Base-by-base conservation (phyloP, 2,888 invertebrate genomes). In the Nomada flava region DNA sequence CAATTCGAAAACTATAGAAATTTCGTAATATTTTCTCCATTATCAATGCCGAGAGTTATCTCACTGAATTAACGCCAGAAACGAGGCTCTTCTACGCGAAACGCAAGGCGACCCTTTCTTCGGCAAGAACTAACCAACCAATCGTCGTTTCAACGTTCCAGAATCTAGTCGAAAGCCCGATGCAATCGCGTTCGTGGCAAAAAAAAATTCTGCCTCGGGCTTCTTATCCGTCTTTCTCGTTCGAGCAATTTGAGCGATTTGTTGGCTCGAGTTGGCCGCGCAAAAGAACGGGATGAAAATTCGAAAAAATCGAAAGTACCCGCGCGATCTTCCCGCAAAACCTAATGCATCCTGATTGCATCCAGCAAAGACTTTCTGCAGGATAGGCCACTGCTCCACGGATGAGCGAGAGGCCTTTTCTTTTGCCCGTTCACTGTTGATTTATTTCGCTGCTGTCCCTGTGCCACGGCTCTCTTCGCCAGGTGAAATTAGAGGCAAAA, bases 281-380 rank as follows among this genome's bases (percentile, higher is more conserved):
- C 15, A 13, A 36, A 29, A 29, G 4, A 26, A 20, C 13, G 9
- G 13, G 15, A 63, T 18, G 44, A 53, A 47, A 55, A 29, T 0
- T 20, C 1, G 26, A 42, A 76, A 83, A 79, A 69, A 83, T 69
- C 23, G 50, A 18, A 71, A 55, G 29, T 59, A 42, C 78, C 79
- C 68, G 70, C 68, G 68, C 76, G 73, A 83, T 83, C 57, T n/a
- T 52, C 59, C 4, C 50, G 73, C 67, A 63, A 76, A 83, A 83
- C 72, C 53, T 71, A 76, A 74, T 59, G 68, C 52, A 78, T 72
- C 81, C 74, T 76, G 86, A 85, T 85, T 80, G 77, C 85, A 29
- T 18, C 63, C 52, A 23, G 64, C 60, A 59, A 69, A 55, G 64
- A 73, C 73, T 80, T 57, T 42, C 62, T 44, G 69, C 57, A 36